Conservation (phyloP, 2,113 vertebrate species). For the Chiloscyllium plagiosum region DNA sequence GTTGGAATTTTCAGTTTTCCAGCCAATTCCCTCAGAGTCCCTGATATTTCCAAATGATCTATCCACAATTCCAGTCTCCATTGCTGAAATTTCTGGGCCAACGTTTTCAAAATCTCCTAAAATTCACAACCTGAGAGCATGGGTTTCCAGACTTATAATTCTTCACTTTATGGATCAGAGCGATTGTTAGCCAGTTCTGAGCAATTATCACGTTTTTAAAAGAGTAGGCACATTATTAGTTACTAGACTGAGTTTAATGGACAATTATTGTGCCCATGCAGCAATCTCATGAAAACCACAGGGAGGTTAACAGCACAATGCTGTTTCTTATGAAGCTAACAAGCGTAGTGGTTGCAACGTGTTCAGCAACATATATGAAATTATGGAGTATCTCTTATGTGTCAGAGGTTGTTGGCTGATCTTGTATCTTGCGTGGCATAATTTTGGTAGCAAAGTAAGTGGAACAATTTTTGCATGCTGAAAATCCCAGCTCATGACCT, state of each 20-base stretch:
- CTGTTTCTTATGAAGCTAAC: not conserved
- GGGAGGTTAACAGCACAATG: not conserved
- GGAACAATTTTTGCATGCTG: not conserved
- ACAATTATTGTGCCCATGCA: not conserved
- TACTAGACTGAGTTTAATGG: not conserved
- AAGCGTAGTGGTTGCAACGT: not conserved
- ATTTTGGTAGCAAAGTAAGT: not conserved
- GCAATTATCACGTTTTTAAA: not conserved
- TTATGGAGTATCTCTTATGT: not conserved
- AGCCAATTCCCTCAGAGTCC: no score
- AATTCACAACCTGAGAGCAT: not conserved
- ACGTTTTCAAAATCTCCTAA: not conserved
- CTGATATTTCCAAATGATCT: no score
- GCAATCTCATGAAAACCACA: not conserved
- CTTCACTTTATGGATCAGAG: not conserved
- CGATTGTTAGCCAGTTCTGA: not conserved
- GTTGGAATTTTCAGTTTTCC: no score
- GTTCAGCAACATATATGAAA: not conserved
- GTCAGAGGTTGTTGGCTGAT: not conserved
- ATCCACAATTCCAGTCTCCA: no score
- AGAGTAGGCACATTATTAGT: not conserved
- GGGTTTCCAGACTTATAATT: not conserved
- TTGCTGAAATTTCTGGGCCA: no score
- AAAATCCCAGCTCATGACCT: not conserved
- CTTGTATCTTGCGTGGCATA: not conserved